Conservation (phyloP, 2,888 invertebrate species). For the Rhamphomyia laevipes region DNA sequence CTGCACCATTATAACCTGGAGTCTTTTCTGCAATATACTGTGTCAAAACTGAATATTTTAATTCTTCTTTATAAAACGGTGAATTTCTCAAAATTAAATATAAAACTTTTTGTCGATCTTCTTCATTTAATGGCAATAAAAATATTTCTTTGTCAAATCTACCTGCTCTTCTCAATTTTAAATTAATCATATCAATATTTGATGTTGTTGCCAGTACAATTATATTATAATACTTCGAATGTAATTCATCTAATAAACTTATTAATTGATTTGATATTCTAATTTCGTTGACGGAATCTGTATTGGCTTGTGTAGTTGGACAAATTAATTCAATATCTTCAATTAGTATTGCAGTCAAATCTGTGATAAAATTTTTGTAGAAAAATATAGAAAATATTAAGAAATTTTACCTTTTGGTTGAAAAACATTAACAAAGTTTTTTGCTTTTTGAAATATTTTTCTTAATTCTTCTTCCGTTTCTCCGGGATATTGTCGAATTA, state of each 20-base stretch:
- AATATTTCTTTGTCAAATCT: conserved; percentile 44
- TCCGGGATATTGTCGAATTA: conserved; percentile 41
- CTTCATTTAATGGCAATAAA: conserved; percentile 38
- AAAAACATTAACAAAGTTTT: conserved; percentile 25
- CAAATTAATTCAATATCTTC: conserved; percentile 39
- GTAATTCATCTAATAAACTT: conserved; percentile 39
- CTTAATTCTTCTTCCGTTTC: conserved; percentile 41
- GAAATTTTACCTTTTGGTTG: conserved; percentile 23
- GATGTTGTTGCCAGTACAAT: conserved; percentile 45
- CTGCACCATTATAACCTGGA: conserved; percentile 46
- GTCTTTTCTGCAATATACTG: conserved; percentile 36
- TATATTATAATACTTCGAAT: conserved; percentile 25
- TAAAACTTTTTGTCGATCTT: conserved; percentile 38
- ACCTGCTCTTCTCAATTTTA: conserved; percentile 40
- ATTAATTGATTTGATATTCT: conserved; percentile 39
- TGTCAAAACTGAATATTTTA: conserved; percentile 20
- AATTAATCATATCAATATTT: conserved; percentile 38
- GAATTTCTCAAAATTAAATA: conserved; percentile 21
- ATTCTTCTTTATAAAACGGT: conserved; percentile 7
- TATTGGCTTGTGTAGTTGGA: conserved; percentile 27
- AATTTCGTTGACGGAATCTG: conserved; percentile 28
- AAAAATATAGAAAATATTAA: not conserved
- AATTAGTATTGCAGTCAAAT: conserved; percentile 33
- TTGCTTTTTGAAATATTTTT: conserved; percentile 38
- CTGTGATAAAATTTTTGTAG: conserved; percentile 15